Conservation (phyloP, 2,113 vertebrate species). For the Triplophysa dalaica region DNA sequence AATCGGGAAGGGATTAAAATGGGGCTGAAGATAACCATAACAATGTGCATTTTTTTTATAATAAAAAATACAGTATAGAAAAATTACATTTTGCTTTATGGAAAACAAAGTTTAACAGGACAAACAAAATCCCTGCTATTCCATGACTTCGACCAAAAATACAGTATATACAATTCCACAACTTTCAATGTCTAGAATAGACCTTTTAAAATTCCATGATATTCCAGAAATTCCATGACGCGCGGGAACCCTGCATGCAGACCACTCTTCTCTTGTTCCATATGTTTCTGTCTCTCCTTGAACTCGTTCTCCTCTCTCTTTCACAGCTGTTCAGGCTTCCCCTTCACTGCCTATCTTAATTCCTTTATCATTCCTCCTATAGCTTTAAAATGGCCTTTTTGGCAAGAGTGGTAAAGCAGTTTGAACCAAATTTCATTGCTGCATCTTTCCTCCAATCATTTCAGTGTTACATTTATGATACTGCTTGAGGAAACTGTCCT, state of each 20-base stretch:
- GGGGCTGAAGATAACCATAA: no score
- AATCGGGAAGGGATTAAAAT: no score
- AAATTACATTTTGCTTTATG: neutral
- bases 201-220: no score
- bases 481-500: neutral
- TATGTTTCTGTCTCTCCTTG: neutral
- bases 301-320: neutral
- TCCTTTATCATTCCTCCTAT: slow-evolving; percentile 26
- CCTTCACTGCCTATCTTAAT: neutral
- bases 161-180: no score
- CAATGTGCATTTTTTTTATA: no score
- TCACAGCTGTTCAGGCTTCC: slow-evolving; percentile 50
- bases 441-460: slow-evolving; percentile 3
- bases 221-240: no score
- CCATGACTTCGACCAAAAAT: no score
- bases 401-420: neutral
- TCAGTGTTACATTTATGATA: neutral
- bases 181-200: no score
- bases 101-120: slow-evolving; percentile 50
- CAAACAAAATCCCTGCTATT: no score
- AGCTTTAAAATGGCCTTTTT: slow-evolving; percentile 39
- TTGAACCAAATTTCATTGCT: neutral
- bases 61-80: neutral
- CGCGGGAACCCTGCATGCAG: neutral
- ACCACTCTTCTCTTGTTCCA: slow-evolving; percentile 6